Conservation (phyloP, 1,140 invertebrate species). For the Metaphire vulgaris region DNA sequence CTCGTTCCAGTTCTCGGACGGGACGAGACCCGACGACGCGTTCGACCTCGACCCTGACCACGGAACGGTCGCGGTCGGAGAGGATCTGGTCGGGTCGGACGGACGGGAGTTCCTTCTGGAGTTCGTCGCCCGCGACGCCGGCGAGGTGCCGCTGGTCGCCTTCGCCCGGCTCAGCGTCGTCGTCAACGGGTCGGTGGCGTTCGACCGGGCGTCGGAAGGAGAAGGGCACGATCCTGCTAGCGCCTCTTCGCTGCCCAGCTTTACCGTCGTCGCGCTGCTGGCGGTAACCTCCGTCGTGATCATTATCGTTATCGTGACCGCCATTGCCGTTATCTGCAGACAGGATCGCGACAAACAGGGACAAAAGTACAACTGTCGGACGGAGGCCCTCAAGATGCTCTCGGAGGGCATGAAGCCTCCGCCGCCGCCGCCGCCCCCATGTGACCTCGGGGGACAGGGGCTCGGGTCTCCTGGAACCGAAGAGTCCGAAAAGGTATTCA, state of each 20-base stretch:
- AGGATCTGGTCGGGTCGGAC: conserved; percentile 10
- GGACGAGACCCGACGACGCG: not conserved
- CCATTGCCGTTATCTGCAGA: conserved; percentile 18
- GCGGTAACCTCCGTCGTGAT: conserved; percentile 20
- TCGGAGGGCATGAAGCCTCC: not conserved
- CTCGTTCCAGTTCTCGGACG: conserved; percentile 14
- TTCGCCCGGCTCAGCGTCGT: conserved; percentile 14
- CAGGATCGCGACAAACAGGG: conserved; percentile 16
- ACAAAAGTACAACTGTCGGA: conserved; percentile 19
- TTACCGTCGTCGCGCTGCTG: conserved; percentile 25
- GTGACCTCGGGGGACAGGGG: too few relatives aligned
- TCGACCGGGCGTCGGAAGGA: not conserved
- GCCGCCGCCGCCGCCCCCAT: too few relatives aligned
- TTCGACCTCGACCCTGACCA: conserved; percentile 20
- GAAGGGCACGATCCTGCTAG: not conserved
- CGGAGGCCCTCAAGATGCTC: conserved; percentile 15
- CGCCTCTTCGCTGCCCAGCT: conserved; percentile 14
- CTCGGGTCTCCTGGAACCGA: too few relatives aligned
- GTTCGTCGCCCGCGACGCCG: conserved; percentile 18
- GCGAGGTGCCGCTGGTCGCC: conserved; percentile 6
- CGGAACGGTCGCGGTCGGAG: conserved; percentile 4
- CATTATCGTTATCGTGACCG: conserved; percentile 17
- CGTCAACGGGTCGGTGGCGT: conserved; percentile 19
- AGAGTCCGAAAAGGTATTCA: too few relatives aligned
- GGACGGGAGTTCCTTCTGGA: conserved; percentile 14